A percentile compares a stretch with the other conserved stretches of the same genome.
Conservation (phyloP, 2,797 vertebrate species). For the Amblyraja radiata region DNA sequence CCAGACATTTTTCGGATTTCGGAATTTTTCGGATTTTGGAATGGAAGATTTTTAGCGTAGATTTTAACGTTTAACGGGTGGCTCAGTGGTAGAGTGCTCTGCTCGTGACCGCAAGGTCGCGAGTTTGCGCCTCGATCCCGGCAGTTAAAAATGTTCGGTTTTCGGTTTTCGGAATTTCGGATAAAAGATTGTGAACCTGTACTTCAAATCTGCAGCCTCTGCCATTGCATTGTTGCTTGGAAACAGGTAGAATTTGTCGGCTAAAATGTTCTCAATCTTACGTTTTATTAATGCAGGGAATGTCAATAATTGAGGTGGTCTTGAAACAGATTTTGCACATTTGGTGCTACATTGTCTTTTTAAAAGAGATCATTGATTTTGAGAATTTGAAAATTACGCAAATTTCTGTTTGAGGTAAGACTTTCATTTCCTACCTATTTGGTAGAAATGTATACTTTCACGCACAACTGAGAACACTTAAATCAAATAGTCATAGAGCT, state of each 20-base stretch:
- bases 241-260: not conserved
- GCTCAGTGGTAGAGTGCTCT: too few species aligned
- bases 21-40: too few species aligned
- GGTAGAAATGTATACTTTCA: not conserved
- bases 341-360: not conserved
- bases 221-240: not conserved
- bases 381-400: not conserved
- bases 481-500: not conserved
- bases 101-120: too few species aligned
- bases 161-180: too few species aligned
- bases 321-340: not conserved
- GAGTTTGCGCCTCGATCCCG: too few species aligned
- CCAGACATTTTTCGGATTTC: too few species aligned
- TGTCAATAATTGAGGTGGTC: not conserved
- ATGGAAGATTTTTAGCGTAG: too few species aligned
- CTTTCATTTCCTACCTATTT: not conserved
- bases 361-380: not conserved
- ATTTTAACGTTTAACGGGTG: too few species aligned
- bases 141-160: too few species aligned
- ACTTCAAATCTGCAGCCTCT: not conserved
- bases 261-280: not conserved
- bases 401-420: not conserved
- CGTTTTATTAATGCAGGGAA: not conserved
- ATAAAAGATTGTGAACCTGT: too few species aligned
- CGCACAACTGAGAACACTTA: not conserved